These are phyloP conservation scores for Archaeoteleia sp. DNA, from an alignment of 2,888 invertebrate species.

Conservation along the genomic window DNA sequence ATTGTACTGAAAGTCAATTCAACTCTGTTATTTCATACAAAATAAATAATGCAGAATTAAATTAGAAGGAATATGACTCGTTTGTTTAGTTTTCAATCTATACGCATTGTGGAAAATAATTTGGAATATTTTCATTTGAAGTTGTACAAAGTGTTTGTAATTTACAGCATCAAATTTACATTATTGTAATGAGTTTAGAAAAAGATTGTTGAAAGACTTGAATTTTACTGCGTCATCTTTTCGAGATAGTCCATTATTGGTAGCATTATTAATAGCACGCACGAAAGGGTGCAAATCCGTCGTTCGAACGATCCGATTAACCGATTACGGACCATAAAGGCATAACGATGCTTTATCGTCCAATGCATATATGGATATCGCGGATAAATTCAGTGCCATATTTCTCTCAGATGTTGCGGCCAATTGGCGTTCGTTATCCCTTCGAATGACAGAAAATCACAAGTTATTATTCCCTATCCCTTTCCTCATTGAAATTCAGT, in stretches of 20 bases:
- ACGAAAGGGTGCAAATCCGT: slow-evolving; percentile 4
- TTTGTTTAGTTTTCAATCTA: no score
- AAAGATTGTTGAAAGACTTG: no score
- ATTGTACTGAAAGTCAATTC: no score
- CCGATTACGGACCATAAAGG: slow-evolving; percentile 11
- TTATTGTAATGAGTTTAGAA: no score
- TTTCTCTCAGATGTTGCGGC: no score
- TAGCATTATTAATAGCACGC: slow-evolving; percentile 13
- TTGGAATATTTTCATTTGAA: no score
- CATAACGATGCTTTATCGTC: neutral
- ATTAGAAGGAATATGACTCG: no score
- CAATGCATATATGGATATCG: slow-evolving; percentile 12
- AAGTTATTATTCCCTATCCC: slow-evolving; percentile 21
- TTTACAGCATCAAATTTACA: no score
- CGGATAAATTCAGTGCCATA: slow-evolving; percentile 6
- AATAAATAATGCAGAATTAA: no score
- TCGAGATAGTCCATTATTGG: slow-evolving; percentile 9
- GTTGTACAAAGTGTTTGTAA: no score
- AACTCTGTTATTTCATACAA: no score
- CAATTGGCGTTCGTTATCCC: slow-evolving; percentile 5
- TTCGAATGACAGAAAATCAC: slow-evolving; percentile 18
- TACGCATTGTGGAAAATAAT: no score
- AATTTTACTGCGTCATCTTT: slow-evolving; percentile 15
- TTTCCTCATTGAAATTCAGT: slow-evolving; percentile 22
- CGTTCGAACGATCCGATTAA: slow-evolving; percentile 12